Conservation (phyloP, 2,888 invertebrate species). For the Atrina japonica region DNA sequence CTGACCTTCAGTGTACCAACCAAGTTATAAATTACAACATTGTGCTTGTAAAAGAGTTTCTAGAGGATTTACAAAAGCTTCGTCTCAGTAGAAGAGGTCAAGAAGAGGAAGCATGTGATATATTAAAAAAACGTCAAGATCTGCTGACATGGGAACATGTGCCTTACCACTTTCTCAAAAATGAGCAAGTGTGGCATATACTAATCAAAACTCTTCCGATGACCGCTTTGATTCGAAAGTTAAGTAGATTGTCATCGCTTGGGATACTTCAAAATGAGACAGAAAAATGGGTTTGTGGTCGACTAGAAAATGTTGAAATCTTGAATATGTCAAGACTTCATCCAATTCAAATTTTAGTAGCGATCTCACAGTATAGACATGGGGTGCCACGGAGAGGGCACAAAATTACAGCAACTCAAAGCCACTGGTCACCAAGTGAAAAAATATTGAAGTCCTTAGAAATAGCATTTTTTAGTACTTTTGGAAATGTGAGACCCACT, state of each 20-base stretch:
- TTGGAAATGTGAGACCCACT: neutral
- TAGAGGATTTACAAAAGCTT: neutral
- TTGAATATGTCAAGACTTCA: neutral
- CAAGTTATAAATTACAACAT: neutral
- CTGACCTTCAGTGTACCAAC: neutral
- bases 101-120: neutral
- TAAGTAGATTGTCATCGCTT: neutral
- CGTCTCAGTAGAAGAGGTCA: neutral
- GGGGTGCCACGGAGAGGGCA: neutral
- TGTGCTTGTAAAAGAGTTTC: neutral
- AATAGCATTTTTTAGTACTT: neutral
- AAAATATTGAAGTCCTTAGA: neutral
- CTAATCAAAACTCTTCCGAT: slow-evolving; percentile 11
- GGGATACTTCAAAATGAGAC: neutral
- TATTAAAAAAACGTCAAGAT: neutral
- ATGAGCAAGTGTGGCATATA: neutral
- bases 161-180: neutral
- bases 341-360: slow-evolving; percentile 10
- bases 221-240: slow-evolving; percentile 18
- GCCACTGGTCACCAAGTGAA: neutral
- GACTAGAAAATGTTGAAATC: slow-evolving; percentile 8
- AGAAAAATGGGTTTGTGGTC: neutral
- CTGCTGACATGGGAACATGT: slow-evolving; percentile 9
- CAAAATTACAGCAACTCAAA: no score
- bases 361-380: neutral